Conservation (phyloP, 2,797 vertebrate species). For the Phrynocephalus vlangalii region DNA sequence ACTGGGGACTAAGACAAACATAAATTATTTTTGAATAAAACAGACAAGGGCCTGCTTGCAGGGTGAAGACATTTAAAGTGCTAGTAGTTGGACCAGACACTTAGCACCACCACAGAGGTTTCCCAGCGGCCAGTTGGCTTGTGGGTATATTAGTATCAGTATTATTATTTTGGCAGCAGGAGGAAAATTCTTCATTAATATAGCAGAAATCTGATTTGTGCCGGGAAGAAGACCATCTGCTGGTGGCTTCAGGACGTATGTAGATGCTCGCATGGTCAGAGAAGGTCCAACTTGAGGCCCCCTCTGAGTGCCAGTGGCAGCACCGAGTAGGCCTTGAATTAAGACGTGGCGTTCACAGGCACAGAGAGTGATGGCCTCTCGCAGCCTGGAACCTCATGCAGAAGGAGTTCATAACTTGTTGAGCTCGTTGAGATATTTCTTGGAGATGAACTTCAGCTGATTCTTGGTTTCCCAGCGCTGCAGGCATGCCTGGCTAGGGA, state of each 20-base stretch:
- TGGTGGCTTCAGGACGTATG: not conserved
- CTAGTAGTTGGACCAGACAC: not conserved
- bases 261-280: not conserved
- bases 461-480: constrained; percentile 73
- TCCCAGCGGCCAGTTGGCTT: not conserved
- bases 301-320: not conserved
- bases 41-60: not conserved
- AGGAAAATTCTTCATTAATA: not conserved
- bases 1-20: not conserved
- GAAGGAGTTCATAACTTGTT: constrained; percentile 61
- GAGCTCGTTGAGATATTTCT: constrained; percentile 56
- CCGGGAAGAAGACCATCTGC: not conserved
- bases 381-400: constrained; percentile 18
- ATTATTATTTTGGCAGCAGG: not conserved
- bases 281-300: not conserved
- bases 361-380: not conserved
- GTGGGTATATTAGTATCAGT: too few species aligned
- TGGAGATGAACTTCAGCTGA: constrained; percentile 63
- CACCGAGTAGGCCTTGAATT: not conserved
- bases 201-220: not conserved
- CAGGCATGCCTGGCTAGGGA: constrained; percentile 57
- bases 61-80: constrained; percentile 1
- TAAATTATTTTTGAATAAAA: not conserved
- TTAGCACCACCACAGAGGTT: not conserved
- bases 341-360: not conserved